Conservation (phyloP, 2,113 vertebrate genomes). For the Lagopus leucura region DNA sequence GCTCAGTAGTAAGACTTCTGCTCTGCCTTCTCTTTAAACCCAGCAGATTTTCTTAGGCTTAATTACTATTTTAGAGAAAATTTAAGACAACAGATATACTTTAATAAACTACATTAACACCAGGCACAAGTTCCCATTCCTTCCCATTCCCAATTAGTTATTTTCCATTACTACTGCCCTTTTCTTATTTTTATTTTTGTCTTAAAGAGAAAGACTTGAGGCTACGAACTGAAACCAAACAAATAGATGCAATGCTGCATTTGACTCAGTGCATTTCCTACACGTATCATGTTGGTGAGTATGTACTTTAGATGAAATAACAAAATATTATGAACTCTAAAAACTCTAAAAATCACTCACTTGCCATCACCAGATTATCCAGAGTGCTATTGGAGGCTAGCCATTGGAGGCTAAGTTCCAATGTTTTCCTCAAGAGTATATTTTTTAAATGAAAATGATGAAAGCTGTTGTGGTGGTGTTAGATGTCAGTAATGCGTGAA, state of each 20-base stretch:
- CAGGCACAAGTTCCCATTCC: accelerated
- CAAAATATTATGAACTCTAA: background rate
- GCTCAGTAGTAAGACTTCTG: background rate
- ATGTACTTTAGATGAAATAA: background rate
- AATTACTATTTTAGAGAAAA: background rate
- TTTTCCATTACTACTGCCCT: background rate
- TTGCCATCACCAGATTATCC: background rate
- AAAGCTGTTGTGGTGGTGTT: background rate
- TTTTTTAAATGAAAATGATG: background rate
- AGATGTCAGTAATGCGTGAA: background rate
- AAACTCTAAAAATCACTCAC: background rate
- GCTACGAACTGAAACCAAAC: background rate
- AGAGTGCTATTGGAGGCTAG: background rate
- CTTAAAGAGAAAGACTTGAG: background rate
- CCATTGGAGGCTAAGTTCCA: background rate
- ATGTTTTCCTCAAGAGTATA: background rate
- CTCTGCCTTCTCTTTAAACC: background rate
- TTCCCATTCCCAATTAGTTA: background rate
- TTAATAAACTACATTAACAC: background rate
- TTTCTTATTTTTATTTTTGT: background rate
- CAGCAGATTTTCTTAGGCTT: background rate
- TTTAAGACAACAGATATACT: background rate
- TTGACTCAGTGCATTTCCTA: background rate
- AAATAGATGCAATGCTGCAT: background rate
- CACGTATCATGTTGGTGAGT: background rate